These are phyloP conservation scores for Exaiptasia diaphana DNA, from an alignment of 64 coral and sea anemone species.

Conservation along the genomic window DNA sequence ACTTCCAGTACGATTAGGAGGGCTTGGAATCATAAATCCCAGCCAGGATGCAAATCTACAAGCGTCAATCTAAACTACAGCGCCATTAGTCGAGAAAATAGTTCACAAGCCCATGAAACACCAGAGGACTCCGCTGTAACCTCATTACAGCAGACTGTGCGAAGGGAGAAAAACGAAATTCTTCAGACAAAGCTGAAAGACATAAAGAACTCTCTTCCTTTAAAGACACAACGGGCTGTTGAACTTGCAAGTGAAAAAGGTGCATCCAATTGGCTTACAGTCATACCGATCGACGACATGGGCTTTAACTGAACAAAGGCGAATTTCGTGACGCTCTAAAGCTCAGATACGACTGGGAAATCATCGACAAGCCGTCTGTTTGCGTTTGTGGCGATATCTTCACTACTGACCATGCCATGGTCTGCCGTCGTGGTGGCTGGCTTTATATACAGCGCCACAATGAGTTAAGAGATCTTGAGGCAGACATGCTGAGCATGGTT, in stretches of 20 bases:
- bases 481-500: no score
- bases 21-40: constrained; percentile 3
- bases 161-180: constrained; percentile 27
- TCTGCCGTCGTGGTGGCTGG: no score
- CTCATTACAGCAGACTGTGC: background rate
- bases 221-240: constrained; percentile 14
- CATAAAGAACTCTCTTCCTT: background rate
- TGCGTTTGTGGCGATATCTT: background rate
- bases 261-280: background rate
- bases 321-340: background rate
- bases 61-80: background rate
- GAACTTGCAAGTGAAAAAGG: constrained; percentile 21
- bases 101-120: background rate
- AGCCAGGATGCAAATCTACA: background rate
- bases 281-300: background rate
- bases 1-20: background rate
- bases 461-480: background rate
- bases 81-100: background rate
- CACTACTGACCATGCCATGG: background rate
- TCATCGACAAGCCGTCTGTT: background rate
- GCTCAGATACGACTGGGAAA: no score
- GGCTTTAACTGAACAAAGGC: background rate
- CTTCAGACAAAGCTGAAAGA: constrained; percentile 1
- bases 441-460: background rate
- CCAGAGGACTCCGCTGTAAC: background rate